Evolutionary conservation across 2,888 invertebrate species (phyloP).

Genomic region (Micoletzkya japonica): DNA sequence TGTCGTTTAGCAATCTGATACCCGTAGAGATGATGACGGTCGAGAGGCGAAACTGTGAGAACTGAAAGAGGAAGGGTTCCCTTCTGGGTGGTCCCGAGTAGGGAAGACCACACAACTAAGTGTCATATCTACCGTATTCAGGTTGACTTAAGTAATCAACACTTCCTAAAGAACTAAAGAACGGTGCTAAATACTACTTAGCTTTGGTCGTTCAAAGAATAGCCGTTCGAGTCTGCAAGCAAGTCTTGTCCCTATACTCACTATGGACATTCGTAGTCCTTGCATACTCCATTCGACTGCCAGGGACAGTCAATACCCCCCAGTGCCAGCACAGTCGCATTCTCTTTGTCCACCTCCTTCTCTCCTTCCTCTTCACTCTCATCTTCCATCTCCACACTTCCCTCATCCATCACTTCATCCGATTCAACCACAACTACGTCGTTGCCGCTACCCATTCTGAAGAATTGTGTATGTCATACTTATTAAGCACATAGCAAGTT

Average conservation of each 20-base stretch:
- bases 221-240: too few species aligned
- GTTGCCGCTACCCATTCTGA: not conserved
- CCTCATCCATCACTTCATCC: slow-evolving; percentile 28
- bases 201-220: too few species aligned
- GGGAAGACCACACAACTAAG: not conserved
- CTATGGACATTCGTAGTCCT: slow-evolving; percentile 15
- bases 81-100: too few species aligned
- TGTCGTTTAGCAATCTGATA: too few species aligned
- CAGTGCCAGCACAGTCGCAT: too few species aligned
- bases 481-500: not conserved
- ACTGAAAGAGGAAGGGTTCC: too few species aligned
- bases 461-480: not conserved
- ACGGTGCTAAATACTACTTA: too few species aligned
- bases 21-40: too few species aligned
- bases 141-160: slow-evolving; percentile 3
- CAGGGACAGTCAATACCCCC: too few species aligned
- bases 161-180: not conserved
- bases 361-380: not conserved
- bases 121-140: not conserved
- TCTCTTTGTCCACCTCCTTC: not conserved
- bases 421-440: not conserved
- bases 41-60: too few species aligned
- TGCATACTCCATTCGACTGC: slow-evolving; percentile 17
- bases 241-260: too few species aligned
- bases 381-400: slow-evolving; percentile 25